Conservation (phyloP, 2,888 invertebrate genomes). For the Chesias legatella region DNA sequence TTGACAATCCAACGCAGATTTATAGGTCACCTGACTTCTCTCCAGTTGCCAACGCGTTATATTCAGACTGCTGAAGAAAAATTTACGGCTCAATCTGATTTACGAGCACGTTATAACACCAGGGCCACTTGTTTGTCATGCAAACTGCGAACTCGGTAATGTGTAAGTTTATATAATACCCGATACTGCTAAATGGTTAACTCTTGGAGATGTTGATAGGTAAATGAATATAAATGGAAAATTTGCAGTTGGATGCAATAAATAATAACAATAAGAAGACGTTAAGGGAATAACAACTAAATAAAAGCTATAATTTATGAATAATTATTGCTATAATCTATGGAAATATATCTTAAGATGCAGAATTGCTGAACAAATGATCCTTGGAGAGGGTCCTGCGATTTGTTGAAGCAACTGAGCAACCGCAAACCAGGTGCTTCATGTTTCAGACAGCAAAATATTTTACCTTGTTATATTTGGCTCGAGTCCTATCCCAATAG, state of each 20-base stretch:
- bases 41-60: conserved; percentile 56
- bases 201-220: conserved; percentile 8
- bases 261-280: conserved; percentile 1
- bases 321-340: neutral
- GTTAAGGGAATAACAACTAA: neutral
- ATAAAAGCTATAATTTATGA: neutral
- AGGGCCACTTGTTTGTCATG: conserved; percentile 38
- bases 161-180: conserved; percentile 13
- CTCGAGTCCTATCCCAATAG: conserved; percentile 37
- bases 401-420: too few species aligned
- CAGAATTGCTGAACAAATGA: too few species aligned
- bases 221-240: conserved; percentile 3
- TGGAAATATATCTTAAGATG: too few species aligned
- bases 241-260: conserved; percentile 1
- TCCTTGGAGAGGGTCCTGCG: too few species aligned
- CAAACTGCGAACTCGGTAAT: conserved; percentile 25
- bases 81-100: conserved; percentile 48
- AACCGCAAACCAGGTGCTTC: too few species aligned
- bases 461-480: conserved; percentile 3
- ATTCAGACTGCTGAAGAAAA: conserved; percentile 42
- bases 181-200: conserved; percentile 11
- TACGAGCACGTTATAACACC: conserved; percentile 44
- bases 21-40: conserved; percentile 54
- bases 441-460: too few species aligned
- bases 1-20: conserved; percentile 47